Base-by-base conservation (phyloP, 2,888 invertebrate genomes). In the Rhorus exstirpatorius region DNA sequence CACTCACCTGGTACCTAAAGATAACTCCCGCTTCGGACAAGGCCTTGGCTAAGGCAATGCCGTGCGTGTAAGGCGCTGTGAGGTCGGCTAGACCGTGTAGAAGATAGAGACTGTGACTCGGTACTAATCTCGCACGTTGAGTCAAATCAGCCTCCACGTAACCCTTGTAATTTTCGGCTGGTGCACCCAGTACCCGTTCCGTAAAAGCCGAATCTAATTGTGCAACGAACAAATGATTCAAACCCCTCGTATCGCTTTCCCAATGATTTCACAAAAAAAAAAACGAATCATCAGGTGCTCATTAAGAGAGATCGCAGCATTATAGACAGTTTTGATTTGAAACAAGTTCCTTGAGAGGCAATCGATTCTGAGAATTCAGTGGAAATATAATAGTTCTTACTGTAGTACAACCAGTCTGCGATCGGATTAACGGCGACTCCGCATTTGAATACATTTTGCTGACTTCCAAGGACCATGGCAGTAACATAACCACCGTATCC, bases 401-500 rank as follows among this genome's bases (percentile, higher is more conserved):
- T 99, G 92, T 98, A 99, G 93, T 97, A 98, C 70, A 97, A 95
- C 98, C 98, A 99, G 93, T 98, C 98, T 41, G 98, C 97, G 88
- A 99, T 98, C 0, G 99, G 99, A 83, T 98, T 98, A 44, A 99
- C 98, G 17, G 98, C 96, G 82, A 98, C 96, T 60, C 98, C 99
- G 93, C 99, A 99, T 92, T 97, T 97, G 94, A 98, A 97, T 71
- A 97, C 96, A 89, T 96, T 95, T 85, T 95, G 95, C 91, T 97
- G 97, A 67, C 96, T 96, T 49, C 98, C 98, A 71, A 99, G 94
- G 79, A 97, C 96, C 96, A 98, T 97, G 68, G 98, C 95, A n/a
- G 98, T 97, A 44, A 98, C 97, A 93, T 98, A 99, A 7, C 98
- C 99, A 7, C 98, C 99, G 93, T 98, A 99, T 14, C 98, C 98